A percentile compares a stretch with the other conserved stretches of the same genome.
These are phyloP conservation scores for Lasioglossum albipes DNA, from an alignment of 1,140 invertebrate species.

Conservation along the genomic window DNA sequence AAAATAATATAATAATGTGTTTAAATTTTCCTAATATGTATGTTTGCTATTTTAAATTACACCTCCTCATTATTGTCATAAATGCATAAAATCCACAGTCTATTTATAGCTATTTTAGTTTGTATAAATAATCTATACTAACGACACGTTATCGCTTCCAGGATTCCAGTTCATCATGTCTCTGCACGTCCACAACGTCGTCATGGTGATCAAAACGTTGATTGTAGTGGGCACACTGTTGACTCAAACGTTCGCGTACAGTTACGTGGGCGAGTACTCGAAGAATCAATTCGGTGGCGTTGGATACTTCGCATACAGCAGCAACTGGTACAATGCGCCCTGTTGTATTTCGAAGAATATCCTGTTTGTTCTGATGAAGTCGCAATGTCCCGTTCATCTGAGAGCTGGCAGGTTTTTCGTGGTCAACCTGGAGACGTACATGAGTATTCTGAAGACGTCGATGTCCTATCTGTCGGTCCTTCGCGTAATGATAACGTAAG, in stretches of 20 bases:
- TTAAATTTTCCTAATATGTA: too few relatives aligned
- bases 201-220: conserved; percentile 26
- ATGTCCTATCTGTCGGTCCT: conserved; percentile 54
- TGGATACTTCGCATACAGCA: conserved; percentile 26
- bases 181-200: background rate
- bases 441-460: conserved; percentile 53
- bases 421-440: conserved; percentile 48
- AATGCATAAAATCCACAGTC: too few relatives aligned
- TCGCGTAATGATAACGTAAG: conserved; percentile 49
- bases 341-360: conserved; percentile 4
- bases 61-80: too few relatives aligned
- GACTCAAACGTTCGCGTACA: conserved; percentile 35
- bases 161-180: conserved; percentile 53
- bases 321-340: conserved; percentile 40
- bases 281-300: conserved; percentile 46
- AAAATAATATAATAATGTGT: too few relatives aligned
- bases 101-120: too few relatives aligned
- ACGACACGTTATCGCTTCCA: background rate
- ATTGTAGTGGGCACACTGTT: conserved; percentile 16
- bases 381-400: conserved; percentile 29
- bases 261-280: conserved; percentile 48
- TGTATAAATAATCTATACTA: too few relatives aligned
- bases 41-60: too few relatives aligned
- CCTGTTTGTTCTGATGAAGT: conserved; percentile 27
- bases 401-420: conserved; percentile 35